Percentiles rank a stretch among this genome's conserved stretches.
Conservation (phyloP, 2,797 vertebrate species). For the Peromyscus melanophrys region DNA sequence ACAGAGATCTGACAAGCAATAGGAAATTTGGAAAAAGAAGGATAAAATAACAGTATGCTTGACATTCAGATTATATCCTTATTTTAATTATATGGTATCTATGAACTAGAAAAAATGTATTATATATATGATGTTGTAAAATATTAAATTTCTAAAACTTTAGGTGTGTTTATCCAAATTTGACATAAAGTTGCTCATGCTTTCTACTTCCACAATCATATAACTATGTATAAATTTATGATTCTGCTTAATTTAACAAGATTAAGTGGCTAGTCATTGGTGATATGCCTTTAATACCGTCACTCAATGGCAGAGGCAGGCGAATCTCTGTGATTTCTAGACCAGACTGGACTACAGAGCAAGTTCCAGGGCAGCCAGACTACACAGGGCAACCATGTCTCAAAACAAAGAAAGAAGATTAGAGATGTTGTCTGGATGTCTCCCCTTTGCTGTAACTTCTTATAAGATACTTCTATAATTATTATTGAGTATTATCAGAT, state of each 20-base stretch:
- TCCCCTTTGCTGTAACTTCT: not conserved
- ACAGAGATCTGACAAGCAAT: not conserved
- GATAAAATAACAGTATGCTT: not conserved
- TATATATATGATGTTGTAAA: not conserved
- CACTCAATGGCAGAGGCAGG: not conserved
- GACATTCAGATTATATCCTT: not conserved
- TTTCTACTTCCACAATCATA: not conserved
- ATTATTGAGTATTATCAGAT: not conserved
- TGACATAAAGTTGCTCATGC: not conserved
- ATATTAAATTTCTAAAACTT: not conserved
- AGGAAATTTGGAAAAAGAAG: constrained; percentile 27
- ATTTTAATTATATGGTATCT: constrained; percentile 13
- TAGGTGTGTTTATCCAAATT: not conserved
- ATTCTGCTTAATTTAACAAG: constrained; percentile 24
- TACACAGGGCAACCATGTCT: not conserved
- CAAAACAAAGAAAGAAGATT: not conserved
- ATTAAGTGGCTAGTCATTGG: not conserved
- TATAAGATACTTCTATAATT: not conserved
- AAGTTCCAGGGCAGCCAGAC: not conserved
- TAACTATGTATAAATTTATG: not conserved
- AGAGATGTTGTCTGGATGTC: not conserved
- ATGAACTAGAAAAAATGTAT: not conserved
- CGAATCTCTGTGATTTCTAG: not conserved
- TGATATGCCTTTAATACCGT: no score
- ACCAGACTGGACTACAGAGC: not conserved